Conservation (phyloP, 2,888 invertebrate genomes). For the Synergus umbraculus region DNA sequence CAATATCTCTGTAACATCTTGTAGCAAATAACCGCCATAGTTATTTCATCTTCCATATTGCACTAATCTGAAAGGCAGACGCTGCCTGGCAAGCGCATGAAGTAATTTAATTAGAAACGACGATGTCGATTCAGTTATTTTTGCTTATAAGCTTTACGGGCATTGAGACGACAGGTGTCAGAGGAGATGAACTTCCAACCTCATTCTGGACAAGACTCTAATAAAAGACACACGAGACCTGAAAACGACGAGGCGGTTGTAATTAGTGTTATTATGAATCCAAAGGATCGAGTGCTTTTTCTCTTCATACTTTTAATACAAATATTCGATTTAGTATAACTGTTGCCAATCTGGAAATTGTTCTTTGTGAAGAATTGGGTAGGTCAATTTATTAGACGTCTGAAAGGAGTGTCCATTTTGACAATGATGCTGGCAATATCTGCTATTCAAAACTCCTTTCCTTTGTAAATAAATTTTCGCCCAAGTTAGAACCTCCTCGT, state of each 20-base stretch:
- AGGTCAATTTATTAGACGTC: no score
- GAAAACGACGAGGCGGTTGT: not conserved
- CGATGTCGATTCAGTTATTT: constrained; percentile 26
- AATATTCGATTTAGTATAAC: not conserved
- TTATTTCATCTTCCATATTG: constrained; percentile 10
- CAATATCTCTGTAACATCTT: constrained; percentile 55
- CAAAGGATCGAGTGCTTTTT: not conserved
- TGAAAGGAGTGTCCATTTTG: no score
- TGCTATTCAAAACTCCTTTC: no score
- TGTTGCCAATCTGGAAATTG: not conserved
- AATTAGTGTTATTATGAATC: constrained; percentile 12
- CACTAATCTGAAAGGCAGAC: constrained; percentile 8
- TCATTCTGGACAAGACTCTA: constrained; percentile 11
- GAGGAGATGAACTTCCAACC: constrained; percentile 22
- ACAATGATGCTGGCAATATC: no score
- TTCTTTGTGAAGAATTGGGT: not conserved
- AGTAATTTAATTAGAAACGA: constrained; percentile 11
- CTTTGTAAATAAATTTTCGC: no score
- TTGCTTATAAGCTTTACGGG: constrained; percentile 20
- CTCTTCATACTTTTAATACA: no score
- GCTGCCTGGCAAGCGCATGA: not conserved
- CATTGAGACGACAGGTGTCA: constrained; percentile 32
- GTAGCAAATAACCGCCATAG: not conserved
- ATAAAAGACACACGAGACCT: constrained; percentile 23
- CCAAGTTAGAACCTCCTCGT: no score